These are phyloP conservation scores for Cardinalis cardinalis DNA, from an alignment of 2,113 vertebrate genomes.

Conservation along the genomic window DNA sequence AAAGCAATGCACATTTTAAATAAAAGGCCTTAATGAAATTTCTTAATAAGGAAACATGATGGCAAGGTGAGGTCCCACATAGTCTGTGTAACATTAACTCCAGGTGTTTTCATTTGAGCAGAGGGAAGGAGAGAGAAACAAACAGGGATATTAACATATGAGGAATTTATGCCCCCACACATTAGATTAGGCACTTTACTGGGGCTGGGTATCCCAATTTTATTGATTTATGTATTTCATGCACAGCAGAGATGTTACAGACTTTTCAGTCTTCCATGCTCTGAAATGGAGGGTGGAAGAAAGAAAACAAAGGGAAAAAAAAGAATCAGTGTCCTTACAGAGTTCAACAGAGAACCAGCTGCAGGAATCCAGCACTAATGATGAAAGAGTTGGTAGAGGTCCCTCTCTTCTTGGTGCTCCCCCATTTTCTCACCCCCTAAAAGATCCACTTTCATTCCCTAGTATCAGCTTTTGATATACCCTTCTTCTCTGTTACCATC, in stretches of 20 bases:
- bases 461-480: not conserved
- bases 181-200: not conserved
- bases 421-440: not conserved
- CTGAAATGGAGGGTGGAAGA: not conserved
- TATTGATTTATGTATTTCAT: not conserved
- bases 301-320: not conserved
- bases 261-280: not conserved
- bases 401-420: not conserved
- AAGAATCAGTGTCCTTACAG: not conserved
- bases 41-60: slow-evolving; percentile 14
- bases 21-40: slow-evolving; percentile 65
- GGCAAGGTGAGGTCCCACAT: slow-evolving; percentile 24
- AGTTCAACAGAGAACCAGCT: not conserved
- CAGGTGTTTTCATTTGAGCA: slow-evolving; percentile 39
- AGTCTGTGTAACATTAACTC: slow-evolving; percentile 51
- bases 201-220: not conserved
- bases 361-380: not conserved
- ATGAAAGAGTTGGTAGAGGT: not conserved
- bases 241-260: not conserved
- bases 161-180: not conserved
- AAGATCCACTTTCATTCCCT: not conserved
- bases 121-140: slow-evolving; percentile 4
- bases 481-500: not conserved
- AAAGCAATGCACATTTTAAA: not conserved
- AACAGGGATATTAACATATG: not conserved